These are phyloP conservation scores for Noctua fimbriata DNA, from an alignment of 2,888 invertebrate genomes.

Conservation along the genomic window DNA sequence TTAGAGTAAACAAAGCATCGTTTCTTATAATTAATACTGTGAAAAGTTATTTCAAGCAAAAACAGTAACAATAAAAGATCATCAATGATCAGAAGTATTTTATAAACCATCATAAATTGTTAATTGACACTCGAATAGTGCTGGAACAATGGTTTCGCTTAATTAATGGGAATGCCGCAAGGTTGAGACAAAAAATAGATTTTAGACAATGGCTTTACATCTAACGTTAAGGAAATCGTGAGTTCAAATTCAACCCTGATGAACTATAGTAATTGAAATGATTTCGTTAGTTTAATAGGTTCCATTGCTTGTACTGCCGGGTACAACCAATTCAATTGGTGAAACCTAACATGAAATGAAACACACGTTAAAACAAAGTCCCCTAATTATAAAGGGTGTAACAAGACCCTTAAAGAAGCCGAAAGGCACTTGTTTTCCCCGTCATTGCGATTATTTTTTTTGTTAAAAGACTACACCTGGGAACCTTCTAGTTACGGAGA, in stretches of 20 bases:
- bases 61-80: constrained; percentile 64
- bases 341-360: background rate
- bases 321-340: background rate
- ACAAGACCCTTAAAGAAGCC: too few species aligned
- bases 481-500: too few species aligned
- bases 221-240: constrained; percentile 36
- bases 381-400: too few species aligned
- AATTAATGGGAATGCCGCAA: constrained; percentile 70
- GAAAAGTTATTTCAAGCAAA: constrained; percentile 37
- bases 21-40: constrained; percentile 32
- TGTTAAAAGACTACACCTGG: too few species aligned
- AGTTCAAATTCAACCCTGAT: constrained; percentile 16
- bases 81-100: constrained; percentile 61
- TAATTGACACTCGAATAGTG: constrained; percentile 70
- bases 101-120: constrained; percentile 74
- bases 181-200: constrained; percentile 43
- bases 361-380: too few species aligned
- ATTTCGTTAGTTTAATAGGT: background rate
- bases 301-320: background rate
- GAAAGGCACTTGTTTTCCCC: too few species aligned
- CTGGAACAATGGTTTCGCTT: constrained; percentile 67
- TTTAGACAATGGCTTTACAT: constrained; percentile 30
- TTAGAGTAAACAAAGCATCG: constrained; percentile 34
- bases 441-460: too few species aligned
- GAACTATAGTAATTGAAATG: background rate